phyloP scores from a whole-genome alignment of 2,113 vertebrate species.

The Pelodiscus sinensis region DNA sequence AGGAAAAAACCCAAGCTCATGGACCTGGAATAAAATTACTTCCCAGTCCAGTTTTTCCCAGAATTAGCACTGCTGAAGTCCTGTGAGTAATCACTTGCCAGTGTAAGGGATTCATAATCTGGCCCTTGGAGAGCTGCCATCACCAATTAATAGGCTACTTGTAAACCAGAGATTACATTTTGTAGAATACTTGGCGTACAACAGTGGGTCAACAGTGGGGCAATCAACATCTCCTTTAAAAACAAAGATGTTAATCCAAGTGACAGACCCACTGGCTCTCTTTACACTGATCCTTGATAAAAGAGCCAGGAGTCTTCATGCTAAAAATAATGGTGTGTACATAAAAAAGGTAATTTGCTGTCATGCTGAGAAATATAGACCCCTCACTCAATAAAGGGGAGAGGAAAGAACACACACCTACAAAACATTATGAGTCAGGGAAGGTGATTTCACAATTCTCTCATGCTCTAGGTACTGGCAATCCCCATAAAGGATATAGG shows the following conservation, averaged over 20 bases:
- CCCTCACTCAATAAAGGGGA: background rate
- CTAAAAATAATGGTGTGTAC: background rate
- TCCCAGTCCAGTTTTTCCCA: background rate
- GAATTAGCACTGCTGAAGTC: background rate
- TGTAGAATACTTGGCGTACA: background rate
- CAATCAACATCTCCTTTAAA: background rate
- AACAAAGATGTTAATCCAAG: background rate
- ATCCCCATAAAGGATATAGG: constrained; percentile 39
- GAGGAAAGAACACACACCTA: constrained; percentile 54
- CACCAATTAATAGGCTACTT: background rate
- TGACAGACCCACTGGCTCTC: background rate
- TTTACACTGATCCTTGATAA: background rate
- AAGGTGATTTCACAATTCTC: constrained; percentile 47
- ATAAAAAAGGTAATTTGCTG: background rate
- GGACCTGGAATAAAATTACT: background rate
- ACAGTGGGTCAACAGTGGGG: background rate
- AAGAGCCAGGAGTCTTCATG: background rate
- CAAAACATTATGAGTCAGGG: constrained; percentile 60
- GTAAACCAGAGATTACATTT: background rate
- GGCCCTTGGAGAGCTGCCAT: constrained; percentile 1
- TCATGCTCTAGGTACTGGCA: constrained; percentile 9
- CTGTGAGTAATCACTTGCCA: background rate
- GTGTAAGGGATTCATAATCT: background rate
- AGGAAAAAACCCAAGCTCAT: background rate
- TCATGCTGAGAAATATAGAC: constrained; percentile 39